Evolutionary conservation across 2,888 invertebrate species (phyloP), one percentile per base, ranked within the genome.

Genomic region (Dolichomitus sp.): DNA sequence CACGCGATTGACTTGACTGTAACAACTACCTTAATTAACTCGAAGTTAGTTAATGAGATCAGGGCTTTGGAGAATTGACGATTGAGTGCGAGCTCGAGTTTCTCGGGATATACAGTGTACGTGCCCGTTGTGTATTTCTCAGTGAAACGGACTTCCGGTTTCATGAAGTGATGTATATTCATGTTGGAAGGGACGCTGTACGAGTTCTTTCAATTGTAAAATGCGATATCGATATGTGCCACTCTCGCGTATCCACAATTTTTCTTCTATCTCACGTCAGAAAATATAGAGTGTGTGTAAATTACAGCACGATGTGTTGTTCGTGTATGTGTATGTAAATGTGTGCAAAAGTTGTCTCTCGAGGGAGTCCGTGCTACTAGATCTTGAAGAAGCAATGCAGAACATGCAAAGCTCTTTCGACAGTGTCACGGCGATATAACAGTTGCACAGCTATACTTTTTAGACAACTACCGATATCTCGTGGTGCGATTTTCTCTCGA

Each of bases 331-430:
- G 14, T 23, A 14, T 45, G 45, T 57, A 27, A 52, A 37, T 33
- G 17, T 40, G 48, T 40, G 48, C 40, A 50, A 33, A 45, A 59
- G 17, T 45, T n/a, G 37, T 52, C 42, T 52, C 30, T 14, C 11
- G 69, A 17, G 42, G 57, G 19, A 50, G 27, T 40, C 23, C 45
- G 57, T 37, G 65, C 50, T 11, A 2, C 19, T 42, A 9, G 57
- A 63, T 50, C 27, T 50, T 23, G 19, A 68, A 59, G 68, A 59
- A 76, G 42, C 68, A 59, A 59, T n/a, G 68, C 57, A 33, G 19
- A 40, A 69, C 61, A 50, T 30, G 33, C 69, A 40, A 70, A 69
- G 57, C 52, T 23, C 70, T 57, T 80, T 74, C 80, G 68, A 50
- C 19, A 40, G 40, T 63, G 50, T 63, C 74, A 69, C 68, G 23